phyloP scores from a whole-genome alignment of 2,797 vertebrate genomes.

The Siniperca undulata region DNA sequence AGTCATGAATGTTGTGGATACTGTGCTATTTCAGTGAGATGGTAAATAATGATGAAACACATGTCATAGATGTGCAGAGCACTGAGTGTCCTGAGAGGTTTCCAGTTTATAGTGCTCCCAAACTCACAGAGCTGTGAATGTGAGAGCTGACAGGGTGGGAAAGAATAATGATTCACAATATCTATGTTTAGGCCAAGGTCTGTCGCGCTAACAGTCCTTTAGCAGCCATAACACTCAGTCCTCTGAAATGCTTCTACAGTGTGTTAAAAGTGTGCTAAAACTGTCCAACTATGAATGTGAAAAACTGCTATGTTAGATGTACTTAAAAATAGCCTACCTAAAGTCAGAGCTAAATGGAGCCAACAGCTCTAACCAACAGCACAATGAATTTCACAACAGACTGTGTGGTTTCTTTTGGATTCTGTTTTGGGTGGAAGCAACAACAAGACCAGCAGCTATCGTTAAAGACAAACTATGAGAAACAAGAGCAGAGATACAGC shows the following conservation, averaged over 20 bases:
- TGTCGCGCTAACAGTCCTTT: slow-evolving; percentile 17
- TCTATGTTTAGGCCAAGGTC: slow-evolving; percentile 7
- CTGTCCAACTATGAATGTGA: neutral
- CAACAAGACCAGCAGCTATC: neutral
- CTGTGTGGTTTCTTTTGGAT: neutral
- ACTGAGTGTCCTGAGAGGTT: neutral
- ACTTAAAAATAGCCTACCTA: neutral
- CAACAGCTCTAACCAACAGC: neutral
- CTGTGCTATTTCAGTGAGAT: neutral
- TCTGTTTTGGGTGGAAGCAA: neutral
- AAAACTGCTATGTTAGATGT: too few relatives aligned
- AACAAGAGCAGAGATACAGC: neutral
- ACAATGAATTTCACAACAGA: neutral
- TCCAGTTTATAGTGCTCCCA: neutral
- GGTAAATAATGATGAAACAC: slow-evolving; percentile 11
- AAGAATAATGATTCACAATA: slow-evolving; percentile 23
- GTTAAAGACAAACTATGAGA: neutral
- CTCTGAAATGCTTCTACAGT: neutral
- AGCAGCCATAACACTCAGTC: slow-evolving; percentile 12
- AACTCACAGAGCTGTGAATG: slow-evolving; percentile 12
- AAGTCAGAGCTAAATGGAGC: neutral
- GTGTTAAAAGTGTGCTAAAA: neutral
- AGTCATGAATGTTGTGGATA: neutral
- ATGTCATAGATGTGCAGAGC: neutral
- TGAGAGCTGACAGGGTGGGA: slow-evolving; percentile 1